These are phyloP conservation scores for Lepus oiostolus DNA, from an alignment of 2,797 vertebrate species.

Conservation along the genomic window DNA sequence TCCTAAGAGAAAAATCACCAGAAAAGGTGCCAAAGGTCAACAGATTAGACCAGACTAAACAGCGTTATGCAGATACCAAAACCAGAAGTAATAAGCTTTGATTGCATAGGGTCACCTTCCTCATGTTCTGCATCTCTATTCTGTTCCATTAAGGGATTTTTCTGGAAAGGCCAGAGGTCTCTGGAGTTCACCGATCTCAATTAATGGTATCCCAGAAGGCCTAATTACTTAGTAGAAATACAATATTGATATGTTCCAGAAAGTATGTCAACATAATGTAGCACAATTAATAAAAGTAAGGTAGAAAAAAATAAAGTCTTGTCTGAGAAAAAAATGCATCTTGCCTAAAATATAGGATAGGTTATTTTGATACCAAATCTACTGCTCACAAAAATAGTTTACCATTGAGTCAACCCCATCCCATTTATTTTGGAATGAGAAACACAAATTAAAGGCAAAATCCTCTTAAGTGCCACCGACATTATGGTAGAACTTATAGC, in stretches of 20 bases:
- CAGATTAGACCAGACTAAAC: not conserved
- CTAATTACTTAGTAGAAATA: not conserved
- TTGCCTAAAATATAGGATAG: not conserved
- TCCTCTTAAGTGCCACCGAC: too few species aligned
- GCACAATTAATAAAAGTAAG: not conserved
- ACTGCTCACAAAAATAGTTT: not conserved
- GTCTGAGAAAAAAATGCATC: not conserved
- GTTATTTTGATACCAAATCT: not conserved
- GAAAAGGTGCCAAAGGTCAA: not conserved
- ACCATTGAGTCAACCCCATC: not conserved
- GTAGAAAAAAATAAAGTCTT: not conserved
- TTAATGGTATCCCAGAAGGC: not conserved
- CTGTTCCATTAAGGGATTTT: not conserved
- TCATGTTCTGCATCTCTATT: not conserved
- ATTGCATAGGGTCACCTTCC: not conserved
- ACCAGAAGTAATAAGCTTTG: not conserved
- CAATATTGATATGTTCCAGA: not conserved
- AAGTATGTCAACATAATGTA: not conserved
- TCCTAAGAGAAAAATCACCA: not conserved
- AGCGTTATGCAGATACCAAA: not conserved
- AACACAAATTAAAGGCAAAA: not conserved
- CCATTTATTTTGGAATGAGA: conserved; percentile 8
- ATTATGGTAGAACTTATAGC: not conserved
- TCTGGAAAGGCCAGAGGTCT: too few species aligned
- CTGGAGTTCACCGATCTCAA: not conserved